Conservation (phyloP, 2,888 invertebrate species). For the Germaria angustata region DNA sequence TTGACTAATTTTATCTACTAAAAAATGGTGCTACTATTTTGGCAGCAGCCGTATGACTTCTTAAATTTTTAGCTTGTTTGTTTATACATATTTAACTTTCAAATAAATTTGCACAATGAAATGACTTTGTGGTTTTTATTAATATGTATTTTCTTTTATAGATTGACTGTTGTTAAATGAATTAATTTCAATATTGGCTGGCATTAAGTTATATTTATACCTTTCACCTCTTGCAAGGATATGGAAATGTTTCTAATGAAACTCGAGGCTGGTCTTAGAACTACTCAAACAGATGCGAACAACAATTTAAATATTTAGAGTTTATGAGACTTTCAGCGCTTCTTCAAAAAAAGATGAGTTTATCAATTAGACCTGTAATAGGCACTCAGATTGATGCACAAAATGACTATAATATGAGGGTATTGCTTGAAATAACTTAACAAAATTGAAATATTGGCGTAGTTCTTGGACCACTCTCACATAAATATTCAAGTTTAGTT, state of each 20-base stretch:
- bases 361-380: too few relatives aligned
- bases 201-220: slow-evolving; percentile 37
- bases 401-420: too few relatives aligned
- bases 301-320: too few relatives aligned
- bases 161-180: slow-evolving; percentile 11
- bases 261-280: background rate
- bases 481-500: background rate
- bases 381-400: too few relatives aligned
- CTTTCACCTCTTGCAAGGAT: background rate
- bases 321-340: too few relatives aligned
- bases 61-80: slow-evolving; percentile 14
- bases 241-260: background rate
- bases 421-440: background rate
- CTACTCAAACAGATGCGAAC: background rate
- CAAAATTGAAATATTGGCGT: background rate
- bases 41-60: background rate
- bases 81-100: background rate
- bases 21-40: slow-evolving; percentile 8
- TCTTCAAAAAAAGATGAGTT: too few relatives aligned
- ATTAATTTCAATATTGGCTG: slow-evolving; percentile 37
- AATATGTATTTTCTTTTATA: background rate
- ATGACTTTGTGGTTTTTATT: slow-evolving; percentile 30
- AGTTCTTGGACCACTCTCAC: background rate
- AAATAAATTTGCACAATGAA: background rate
- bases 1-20: too few relatives aligned